Base-by-base conservation (phyloP, 1,140 invertebrate genomes). In the Zaprionus tsacasi region DNA sequence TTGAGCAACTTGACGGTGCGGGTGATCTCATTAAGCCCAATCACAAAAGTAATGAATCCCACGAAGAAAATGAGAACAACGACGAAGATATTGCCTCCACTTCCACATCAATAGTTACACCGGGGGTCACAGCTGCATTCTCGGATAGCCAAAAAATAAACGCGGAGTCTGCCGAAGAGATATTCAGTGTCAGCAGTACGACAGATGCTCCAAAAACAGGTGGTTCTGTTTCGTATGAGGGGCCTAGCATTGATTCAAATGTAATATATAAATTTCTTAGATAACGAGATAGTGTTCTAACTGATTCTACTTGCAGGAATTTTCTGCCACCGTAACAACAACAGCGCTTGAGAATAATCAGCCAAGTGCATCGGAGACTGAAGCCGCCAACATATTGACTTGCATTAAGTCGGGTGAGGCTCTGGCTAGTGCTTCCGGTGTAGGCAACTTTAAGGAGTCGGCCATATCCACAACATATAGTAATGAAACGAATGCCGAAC, bases 1-100 rank as follows among this genome's bases (percentile, higher is more conserved):
- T 93, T 63, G 92, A 93, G 54, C 91, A 93, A 64, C 82, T 93
- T 17, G 81, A 91, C 61, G 85, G 86, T 40, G 78, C 91, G 3
- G 61, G 65, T 8, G 91, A 92, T 67, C 25, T 67, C 11, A 43
- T 82, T 11, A 59, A 81, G n/a, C n/a, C 40, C 1, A 52, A 52
- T 2, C 21, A 43, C 1, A 43, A 27, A 48, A 25, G 1, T 25
- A 11, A 50, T 12, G 45, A 11, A 13, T 35, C 17, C 33, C 48
- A 12, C 54, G 50, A 17, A 8, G 70, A 78, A 36, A 61, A 66
- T 30, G 52, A 55, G 3, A 59, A 66, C 45, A 43, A 76, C 10
- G 45, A 74, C 6, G 66, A 60, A 13, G 40, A 61, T 33, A 63
- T 40, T 12, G 60, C 65, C n/a, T 70, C 79, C 0, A 63, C 82